phyloP scores from a whole-genome alignment of 1,140 invertebrate genomes.

The Halyomorpha halys region DNA sequence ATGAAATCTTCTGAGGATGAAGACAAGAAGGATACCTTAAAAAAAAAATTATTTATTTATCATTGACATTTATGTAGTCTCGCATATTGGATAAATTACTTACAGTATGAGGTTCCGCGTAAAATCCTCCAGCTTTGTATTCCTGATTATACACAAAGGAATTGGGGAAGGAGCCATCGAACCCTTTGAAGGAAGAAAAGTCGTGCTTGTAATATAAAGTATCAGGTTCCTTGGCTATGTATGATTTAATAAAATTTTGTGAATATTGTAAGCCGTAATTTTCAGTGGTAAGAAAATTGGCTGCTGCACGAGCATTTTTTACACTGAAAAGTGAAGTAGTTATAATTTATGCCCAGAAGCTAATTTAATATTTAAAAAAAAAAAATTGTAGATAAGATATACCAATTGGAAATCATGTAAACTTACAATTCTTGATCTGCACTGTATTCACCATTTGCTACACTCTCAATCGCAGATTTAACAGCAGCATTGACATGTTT shows the following conservation, averaged over 20 bases:
- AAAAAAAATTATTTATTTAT: background rate
- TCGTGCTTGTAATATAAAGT: constrained; percentile 34
- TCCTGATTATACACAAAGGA: constrained; percentile 35
- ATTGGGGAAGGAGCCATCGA: constrained; percentile 44
- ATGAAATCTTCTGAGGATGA: background rate
- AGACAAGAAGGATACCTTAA: background rate
- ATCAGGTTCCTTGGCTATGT: constrained; percentile 37
- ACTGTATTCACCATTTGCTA: constrained; percentile 33
- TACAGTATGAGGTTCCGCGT: constrained; percentile 31
- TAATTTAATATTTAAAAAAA: too few species aligned
- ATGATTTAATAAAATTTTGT: constrained; percentile 36
- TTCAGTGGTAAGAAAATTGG: constrained; percentile 42
- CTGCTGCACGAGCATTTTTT: constrained; percentile 45
- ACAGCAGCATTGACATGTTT: constrained; percentile 49
- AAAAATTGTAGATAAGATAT: too few species aligned
- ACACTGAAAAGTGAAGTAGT: constrained; percentile 37
- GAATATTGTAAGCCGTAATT: constrained; percentile 48
- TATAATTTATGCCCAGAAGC: constrained; percentile 31
- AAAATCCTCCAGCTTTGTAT: constrained; percentile 38
- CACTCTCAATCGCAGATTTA: constrained; percentile 43
- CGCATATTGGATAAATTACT: background rate
- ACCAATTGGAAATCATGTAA: too few species aligned
- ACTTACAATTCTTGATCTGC: too few species aligned
- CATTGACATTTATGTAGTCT: background rate
- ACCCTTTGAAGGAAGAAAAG: constrained; percentile 41